phyloP scores from a whole-genome alignment of 2,888 invertebrate species.

The Elegia similella region DNA sequence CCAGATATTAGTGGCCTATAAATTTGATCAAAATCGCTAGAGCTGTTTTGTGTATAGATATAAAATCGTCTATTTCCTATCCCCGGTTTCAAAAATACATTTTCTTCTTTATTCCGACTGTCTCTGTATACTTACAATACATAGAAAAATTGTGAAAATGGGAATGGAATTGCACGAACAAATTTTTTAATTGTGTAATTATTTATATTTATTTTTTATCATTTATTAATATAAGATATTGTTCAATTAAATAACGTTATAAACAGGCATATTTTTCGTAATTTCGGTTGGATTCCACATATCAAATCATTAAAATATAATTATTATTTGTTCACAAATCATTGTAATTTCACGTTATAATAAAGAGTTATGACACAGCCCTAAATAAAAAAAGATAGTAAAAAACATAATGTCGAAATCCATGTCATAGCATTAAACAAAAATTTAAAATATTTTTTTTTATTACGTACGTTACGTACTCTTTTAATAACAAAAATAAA shows the following conservation, averaged over 20 bases:
- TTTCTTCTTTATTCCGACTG: background rate
- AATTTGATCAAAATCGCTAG: too few relatives aligned
- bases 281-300: background rate
- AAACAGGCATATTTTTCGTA: background rate
- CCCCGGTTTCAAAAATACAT: too few relatives aligned
- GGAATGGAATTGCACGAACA: background rate
- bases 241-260: background rate
- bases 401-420: background rate
- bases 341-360: background rate
- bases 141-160: background rate
- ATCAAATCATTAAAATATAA: background rate
- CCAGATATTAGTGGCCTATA: too few relatives aligned
- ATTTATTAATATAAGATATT: background rate
- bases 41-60: too few relatives aligned
- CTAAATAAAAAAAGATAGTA: background rate
- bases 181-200: background rate
- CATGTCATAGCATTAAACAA: background rate
- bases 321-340: background rate
- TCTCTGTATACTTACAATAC: background rate
- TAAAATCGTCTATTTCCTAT: too few relatives aligned
- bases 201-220: background rate
- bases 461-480: background rate
- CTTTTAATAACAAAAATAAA: conserved; percentile 13
- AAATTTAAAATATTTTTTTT: background rate
- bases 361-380: conserved; percentile 5